These are phyloP conservation scores for Sarcophaga subvicina DNA, from an alignment of 2,888 invertebrate genomes.

Conservation along the genomic window DNA sequence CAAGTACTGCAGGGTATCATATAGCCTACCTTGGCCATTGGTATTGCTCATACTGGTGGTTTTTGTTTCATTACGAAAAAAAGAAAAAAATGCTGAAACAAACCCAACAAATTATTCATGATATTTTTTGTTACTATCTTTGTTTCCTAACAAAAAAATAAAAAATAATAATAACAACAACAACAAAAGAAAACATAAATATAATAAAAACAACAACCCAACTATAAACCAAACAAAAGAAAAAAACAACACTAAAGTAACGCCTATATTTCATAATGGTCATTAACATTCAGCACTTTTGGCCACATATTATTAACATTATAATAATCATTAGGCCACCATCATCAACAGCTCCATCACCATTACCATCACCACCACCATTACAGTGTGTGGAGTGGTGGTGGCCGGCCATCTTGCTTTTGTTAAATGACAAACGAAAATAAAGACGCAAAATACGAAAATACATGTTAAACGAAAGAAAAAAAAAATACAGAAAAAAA, in stretches of 20 bases:
- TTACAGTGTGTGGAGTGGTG: not conserved
- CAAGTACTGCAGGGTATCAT: no score
- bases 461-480: not conserved
- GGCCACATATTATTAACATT: conserved; percentile 37
- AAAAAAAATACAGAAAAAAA: not conserved
- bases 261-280: conserved; percentile 65
- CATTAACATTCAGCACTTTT: conserved; percentile 62
- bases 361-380: no score
- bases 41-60: no score
- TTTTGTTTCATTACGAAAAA: no score
- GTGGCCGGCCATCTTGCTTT: conserved; percentile 63
- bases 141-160: conserved; percentile 32
- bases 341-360: conserved; percentile 8
- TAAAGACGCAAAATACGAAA: not conserved
- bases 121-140: conserved; percentile 45
- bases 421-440: conserved; percentile 48
- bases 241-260: conserved; percentile 46
- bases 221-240: not conserved
- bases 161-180: not conserved
- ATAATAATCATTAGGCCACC: conserved; percentile 50
- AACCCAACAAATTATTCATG: conserved; percentile 9
- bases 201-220: conserved; percentile 6
- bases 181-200: not conserved
- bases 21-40: no score
- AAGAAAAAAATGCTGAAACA: not conserved